Evolutionary conservation across 2,113 vertebrate species (phyloP), one percentile per base, ranked within the genome.

Genomic region (Pteronura brasiliensis): DNA sequence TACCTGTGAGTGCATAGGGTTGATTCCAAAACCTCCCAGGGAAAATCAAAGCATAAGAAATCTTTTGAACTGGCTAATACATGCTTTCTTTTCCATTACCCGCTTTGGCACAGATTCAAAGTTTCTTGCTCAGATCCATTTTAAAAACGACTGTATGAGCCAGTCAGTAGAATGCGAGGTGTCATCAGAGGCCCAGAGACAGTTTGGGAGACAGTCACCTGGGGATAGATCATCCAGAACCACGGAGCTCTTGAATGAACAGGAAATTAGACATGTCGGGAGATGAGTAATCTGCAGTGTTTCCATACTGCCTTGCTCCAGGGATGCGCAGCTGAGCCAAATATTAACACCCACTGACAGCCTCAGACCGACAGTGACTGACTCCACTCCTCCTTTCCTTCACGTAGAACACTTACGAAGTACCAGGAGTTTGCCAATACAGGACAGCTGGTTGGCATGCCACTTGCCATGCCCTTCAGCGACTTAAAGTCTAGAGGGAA

Each of bases 31-130:
- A 71, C 49, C 93, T 96, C 72, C 80, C 61, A 65, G 95, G 88
- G 96, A 82, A 97, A 97, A 98, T 98, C 97, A 98, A 98, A 97
- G 96, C 96, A 6, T n/a, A 82, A 83, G 90, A 97, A 87, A 61
- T 76, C 97, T 85, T 98, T 95, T 97, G 93, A 97, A 93, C 96
- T 95, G 89, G 79, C 55, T 89, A 80, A 86, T 95, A 63, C 1
- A 31, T n/a, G 72, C 88, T 92, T 96, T 90, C 84, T 84, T 93
- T 97, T 80, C 63, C 83, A 97, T 92, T 88, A 84, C 52, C 67
- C 8, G 20, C 47, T 76, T 89, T 84, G 96, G 97, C 95, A 77
- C 80, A 63, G 67, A 83, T 36, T 97, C 96, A 93, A 91, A 69
- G 80, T 90, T 87, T 47, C 88, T 97, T 85, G 49, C 59, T 96